A percentile compares a stretch with the other conserved stretches of the same genome.
These are phyloP conservation scores for Triplophysa yarkandensis DNA, from an alignment of 2,797 vertebrate species.

Conservation along the genomic window DNA sequence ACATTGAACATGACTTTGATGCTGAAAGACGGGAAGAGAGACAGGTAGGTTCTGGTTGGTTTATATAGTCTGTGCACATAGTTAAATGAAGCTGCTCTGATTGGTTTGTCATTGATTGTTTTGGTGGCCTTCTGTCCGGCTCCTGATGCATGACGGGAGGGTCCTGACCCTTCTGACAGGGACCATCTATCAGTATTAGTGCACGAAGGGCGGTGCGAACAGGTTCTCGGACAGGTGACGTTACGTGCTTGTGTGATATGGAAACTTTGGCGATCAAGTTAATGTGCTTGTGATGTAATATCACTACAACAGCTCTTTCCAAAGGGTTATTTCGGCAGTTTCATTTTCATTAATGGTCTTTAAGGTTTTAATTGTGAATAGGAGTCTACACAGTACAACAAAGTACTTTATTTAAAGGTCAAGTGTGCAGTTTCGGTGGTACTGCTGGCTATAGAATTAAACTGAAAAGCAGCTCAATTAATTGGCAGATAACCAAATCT, in stretches of 20 bases:
- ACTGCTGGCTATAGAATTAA: too few species aligned
- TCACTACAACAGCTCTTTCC: background rate
- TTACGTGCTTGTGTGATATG: background rate
- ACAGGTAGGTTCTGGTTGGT: constrained; percentile 22
- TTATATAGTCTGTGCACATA: constrained; percentile 19
- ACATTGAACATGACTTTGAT: background rate
- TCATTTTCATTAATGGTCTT: too few species aligned
- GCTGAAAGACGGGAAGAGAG: constrained; percentile 16
- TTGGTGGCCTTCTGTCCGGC: constrained; percentile 56
- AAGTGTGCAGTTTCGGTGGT: too few species aligned
- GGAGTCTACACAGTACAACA: too few species aligned
- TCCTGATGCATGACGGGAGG: constrained; percentile 56
- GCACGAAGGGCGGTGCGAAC: constrained; percentile 41
- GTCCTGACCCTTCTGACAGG: constrained; percentile 53
- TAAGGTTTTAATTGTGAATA: too few species aligned
- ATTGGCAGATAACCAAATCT: too few species aligned
- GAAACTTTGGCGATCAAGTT: background rate
- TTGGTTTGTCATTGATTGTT: constrained; percentile 65
- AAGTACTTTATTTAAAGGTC: too few species aligned
- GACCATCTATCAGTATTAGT: constrained; percentile 52
- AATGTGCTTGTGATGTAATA: background rate
- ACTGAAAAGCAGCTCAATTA: too few species aligned
- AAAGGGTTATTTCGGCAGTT: background rate
- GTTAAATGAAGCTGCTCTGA: constrained; percentile 58
- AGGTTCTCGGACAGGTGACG: constrained; percentile 2